Percentiles rank a stretch among this genome's conserved stretches.
Evolutionary conservation across 2,888 invertebrate species (phyloP).

Genomic region (Lasioglossum zephyrum): DNA sequence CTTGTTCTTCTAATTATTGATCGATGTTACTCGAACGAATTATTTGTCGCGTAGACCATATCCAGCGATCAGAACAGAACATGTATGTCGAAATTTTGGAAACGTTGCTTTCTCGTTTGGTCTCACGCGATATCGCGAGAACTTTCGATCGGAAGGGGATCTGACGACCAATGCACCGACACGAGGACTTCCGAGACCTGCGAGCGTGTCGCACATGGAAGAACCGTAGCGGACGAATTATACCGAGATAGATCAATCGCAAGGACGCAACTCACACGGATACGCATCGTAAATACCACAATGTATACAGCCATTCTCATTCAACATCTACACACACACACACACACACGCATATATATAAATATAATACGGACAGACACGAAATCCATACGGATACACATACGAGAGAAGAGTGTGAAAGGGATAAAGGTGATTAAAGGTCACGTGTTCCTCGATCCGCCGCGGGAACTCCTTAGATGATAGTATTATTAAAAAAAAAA

Average conservation of each 20-base stretch:
- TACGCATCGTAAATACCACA: constrained; percentile 20
- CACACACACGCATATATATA: neutral
- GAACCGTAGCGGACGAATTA: constrained; percentile 55
- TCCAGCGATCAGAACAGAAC: neutral
- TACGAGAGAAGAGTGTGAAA: constrained; percentile 46
- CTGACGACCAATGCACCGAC: constrained; percentile 26
- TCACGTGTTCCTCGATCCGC: constrained; percentile 68
- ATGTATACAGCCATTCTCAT: neutral
- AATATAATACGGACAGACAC: constrained; percentile 14
- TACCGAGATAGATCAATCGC: constrained; percentile 46
- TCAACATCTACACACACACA: neutral
- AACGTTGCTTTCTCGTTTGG: neutral
- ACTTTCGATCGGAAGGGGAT: neutral
- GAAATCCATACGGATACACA: constrained; percentile 44
- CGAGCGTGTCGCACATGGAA: constrained; percentile 57
- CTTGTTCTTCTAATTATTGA: neutral
- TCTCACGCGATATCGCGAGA: constrained; percentile 4
- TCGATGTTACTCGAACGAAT: neutral
- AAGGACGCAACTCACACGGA: constrained; percentile 47
- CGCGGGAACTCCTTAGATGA: constrained; percentile 54
- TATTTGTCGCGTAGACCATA: neutral
- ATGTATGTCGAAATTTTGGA: neutral
- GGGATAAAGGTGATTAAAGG: constrained; percentile 28
- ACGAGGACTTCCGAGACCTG: constrained; percentile 47
- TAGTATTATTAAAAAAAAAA: constrained; percentile 54